Conservation (phyloP, 1,140 invertebrate genomes). For the Acromyrmex charruanus region DNA sequence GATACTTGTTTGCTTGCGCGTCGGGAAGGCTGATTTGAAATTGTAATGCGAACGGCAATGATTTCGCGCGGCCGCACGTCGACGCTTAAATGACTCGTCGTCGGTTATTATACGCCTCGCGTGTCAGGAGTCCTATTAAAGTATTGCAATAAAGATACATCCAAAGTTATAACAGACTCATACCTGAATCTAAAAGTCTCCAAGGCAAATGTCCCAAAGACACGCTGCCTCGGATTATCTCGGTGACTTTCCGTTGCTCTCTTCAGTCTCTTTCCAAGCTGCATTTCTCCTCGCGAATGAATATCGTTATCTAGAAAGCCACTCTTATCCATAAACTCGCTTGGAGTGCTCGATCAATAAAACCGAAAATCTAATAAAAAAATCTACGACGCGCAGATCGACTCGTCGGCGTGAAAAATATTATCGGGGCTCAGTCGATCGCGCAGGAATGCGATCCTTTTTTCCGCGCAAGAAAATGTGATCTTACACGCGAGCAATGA, state of each 20-base stretch:
- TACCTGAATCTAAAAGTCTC: conserved; percentile 5
- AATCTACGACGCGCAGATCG: background rate
- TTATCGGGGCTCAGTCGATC: conserved; percentile 58
- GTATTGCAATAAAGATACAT: conserved; percentile 47
- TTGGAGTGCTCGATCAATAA: background rate
- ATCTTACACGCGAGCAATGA: conserved; percentile 65
- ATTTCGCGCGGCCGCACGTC: background rate
- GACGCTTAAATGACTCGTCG: conserved; percentile 48
- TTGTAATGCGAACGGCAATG: conserved; percentile 39
- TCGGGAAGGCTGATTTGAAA: conserved; percentile 48
- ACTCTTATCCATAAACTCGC: conserved; percentile 25
- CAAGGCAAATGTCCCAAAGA: background rate
- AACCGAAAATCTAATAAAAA: conserved; percentile 9
- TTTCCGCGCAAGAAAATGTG: conserved; percentile 40
- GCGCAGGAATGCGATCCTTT: conserved; percentile 15
- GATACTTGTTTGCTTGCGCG: conserved; percentile 31
- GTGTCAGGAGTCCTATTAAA: conserved; percentile 35
- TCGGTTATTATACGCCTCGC: conserved; percentile 42
- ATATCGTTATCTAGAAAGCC: conserved; percentile 2
- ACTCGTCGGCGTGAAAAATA: conserved; percentile 59
- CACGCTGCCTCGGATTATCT: background rate
- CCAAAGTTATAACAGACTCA: background rate
- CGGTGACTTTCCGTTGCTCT: background rate
- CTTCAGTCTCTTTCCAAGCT: background rate
- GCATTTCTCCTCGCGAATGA: background rate